These are phyloP conservation scores for Aleiodes leptofemur DNA, from an alignment of 2,888 invertebrate genomes.

Conservation along the genomic window DNA sequence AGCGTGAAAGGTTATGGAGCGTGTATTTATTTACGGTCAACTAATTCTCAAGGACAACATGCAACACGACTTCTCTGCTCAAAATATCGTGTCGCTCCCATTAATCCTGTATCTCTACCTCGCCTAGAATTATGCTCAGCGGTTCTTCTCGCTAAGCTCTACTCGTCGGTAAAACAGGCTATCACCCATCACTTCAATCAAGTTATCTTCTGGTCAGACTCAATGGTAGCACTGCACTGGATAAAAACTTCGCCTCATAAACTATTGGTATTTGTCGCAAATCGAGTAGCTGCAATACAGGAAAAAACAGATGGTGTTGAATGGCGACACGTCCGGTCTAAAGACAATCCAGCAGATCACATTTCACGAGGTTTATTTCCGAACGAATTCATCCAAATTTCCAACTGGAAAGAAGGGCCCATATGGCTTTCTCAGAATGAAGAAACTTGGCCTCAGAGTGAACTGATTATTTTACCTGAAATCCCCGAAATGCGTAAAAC, in stretches of 20 bases:
- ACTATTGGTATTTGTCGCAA: constrained; percentile 39
- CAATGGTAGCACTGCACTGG: constrained; percentile 44
- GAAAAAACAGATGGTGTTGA: too few species aligned
- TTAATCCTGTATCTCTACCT: constrained; percentile 28
- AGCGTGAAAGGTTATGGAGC: constrained; percentile 35
- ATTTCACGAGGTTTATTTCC: constrained; percentile 40
- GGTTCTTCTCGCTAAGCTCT: constrained; percentile 11
- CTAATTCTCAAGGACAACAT: constrained; percentile 26
- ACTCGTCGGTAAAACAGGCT: not conserved
- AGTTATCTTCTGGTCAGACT: constrained; percentile 29
- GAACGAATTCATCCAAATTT: constrained; percentile 29
- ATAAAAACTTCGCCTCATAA: constrained; percentile 35
- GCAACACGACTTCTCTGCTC: constrained; percentile 25
- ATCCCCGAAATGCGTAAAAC: constrained; percentile 18
- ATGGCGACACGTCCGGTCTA: constrained; percentile 39
- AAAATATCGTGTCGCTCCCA: constrained; percentile 37
- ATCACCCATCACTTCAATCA: not conserved
- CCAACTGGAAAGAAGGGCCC: constrained; percentile 32
- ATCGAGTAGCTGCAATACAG: constrained; percentile 42
- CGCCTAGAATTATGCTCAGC: constrained; percentile 35
- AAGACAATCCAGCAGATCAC: constrained; percentile 46
- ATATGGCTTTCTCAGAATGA: constrained; percentile 18
- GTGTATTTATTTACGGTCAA: constrained; percentile 44
- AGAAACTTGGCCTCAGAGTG: constrained; percentile 14
- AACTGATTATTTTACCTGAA: not conserved